Conservation (phyloP, 2,888 invertebrate species). For the Oscheius sp. region DNA sequence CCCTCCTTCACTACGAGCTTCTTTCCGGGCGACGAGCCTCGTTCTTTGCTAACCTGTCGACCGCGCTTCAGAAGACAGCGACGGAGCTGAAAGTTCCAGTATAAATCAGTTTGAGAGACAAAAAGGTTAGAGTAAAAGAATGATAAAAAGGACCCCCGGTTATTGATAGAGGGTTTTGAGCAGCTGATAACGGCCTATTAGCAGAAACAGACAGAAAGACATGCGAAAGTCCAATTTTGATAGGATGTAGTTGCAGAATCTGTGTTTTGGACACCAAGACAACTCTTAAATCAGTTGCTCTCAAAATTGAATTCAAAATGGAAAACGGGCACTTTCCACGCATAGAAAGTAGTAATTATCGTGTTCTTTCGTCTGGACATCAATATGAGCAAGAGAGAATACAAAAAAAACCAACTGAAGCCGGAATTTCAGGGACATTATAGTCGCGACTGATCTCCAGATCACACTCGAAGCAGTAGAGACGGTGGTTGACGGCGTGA, state of each 20-base stretch:
- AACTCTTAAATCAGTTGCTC: neutral
- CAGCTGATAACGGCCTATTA: neutral
- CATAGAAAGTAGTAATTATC: too few relatives aligned
- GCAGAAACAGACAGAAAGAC: neutral
- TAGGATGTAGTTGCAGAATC: neutral
- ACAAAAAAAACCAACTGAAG: slow-evolving; percentile 10
- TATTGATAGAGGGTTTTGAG: neutral
- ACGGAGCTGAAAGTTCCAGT: slow-evolving; percentile 5
- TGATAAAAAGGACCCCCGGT: neutral
- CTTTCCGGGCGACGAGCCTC: slow-evolving; percentile 21
- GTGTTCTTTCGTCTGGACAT: too few relatives aligned
- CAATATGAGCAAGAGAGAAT: too few relatives aligned
- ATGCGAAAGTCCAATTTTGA: too few relatives aligned
- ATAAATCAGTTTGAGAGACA: neutral
- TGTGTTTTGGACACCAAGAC: neutral
- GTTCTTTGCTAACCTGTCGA: neutral
- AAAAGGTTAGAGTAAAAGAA: neutral
- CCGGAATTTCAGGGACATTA: slow-evolving; percentile 32
- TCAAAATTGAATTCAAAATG: too few relatives aligned
- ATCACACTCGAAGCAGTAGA: slow-evolving; percentile 37
- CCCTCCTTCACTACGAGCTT: slow-evolving; percentile 15
- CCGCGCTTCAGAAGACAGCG: slow-evolving; percentile 31
- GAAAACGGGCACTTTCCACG: too few relatives aligned
- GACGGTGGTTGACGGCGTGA: slow-evolving; percentile 28
- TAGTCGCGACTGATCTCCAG: slow-evolving; percentile 28